Conservation (phyloP, 2,888 invertebrate species). For the Tiliacea aurago region DNA sequence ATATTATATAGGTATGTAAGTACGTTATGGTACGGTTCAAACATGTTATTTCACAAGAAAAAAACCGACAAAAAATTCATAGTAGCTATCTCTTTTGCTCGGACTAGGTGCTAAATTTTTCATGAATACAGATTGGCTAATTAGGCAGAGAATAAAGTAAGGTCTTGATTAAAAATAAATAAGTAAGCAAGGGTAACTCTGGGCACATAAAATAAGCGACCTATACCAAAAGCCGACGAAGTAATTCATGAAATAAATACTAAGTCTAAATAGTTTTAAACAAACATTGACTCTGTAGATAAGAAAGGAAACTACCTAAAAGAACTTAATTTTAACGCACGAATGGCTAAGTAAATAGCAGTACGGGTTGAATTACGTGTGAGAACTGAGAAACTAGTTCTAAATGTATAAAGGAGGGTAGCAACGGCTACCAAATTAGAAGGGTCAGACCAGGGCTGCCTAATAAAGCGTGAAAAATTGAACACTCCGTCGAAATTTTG, state of each 20-base stretch:
- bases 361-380: constrained; percentile 63
- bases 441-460: constrained; percentile 60
- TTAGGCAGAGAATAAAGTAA: constrained; percentile 24
- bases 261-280: constrained; percentile 17
- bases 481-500: constrained; percentile 58
- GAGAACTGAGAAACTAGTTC: constrained; percentile 62
- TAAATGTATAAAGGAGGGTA: constrained; percentile 59
- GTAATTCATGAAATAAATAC: constrained; percentile 25
- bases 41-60: background rate
- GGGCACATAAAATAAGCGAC: background rate
- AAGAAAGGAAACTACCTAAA: constrained; percentile 43
- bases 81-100: constrained; percentile 13
- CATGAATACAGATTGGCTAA: constrained; percentile 48
- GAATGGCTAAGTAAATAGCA: constrained; percentile 53
- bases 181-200: background rate
- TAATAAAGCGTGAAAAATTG: constrained; percentile 66
- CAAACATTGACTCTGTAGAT: constrained; percentile 41
- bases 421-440: constrained; percentile 62
- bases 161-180: constrained; percentile 35
- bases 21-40: background rate
- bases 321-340: constrained; percentile 63
- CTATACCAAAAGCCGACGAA: background rate
- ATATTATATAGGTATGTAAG: background rate
- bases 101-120: constrained; percentile 32
- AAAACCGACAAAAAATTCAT: background rate